phyloP scores from a whole-genome alignment of 2,113 vertebrate species.

The Macheiramphus alcinus region DNA sequence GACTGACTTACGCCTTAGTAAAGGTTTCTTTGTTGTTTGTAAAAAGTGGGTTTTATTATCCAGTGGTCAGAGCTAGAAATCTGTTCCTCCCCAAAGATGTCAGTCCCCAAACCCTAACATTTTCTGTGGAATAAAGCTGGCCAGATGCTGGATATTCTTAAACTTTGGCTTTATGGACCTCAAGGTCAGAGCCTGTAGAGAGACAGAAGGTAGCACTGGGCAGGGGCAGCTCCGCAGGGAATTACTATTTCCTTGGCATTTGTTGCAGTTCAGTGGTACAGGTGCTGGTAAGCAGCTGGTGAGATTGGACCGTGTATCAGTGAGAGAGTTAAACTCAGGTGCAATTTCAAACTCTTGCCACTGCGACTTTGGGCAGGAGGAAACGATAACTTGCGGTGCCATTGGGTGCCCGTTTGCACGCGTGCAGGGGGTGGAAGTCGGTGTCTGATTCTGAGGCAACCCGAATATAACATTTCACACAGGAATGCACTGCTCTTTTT shows the following conservation, averaged over 20 bases:
- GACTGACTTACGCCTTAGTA: background rate
- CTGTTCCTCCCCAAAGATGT: background rate
- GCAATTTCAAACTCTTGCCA: background rate
- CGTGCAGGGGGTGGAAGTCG: rapidly evolving
- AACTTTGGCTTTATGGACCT: background rate
- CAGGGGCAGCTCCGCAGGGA: background rate
- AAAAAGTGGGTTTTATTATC: background rate
- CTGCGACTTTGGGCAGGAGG: background rate
- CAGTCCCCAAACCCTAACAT: background rate
- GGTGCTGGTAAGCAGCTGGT: background rate
- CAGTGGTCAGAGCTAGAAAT: background rate
- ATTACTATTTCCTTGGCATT: background rate
- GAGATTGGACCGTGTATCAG: background rate
- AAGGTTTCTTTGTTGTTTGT: background rate
- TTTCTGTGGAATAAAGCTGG: background rate
- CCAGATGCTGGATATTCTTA: background rate
- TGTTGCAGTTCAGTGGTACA: background rate
- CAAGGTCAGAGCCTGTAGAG: background rate
- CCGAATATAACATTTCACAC: background rate
- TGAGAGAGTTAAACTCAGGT: background rate
- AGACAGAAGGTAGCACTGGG: background rate
- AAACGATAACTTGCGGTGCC: rapidly evolving
- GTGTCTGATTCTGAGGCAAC: conserved; percentile 21
- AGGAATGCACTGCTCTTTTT: background rate
- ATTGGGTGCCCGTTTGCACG: rapidly evolving